These are phyloP conservation scores for Protonibea diacanthus DNA, from an alignment of 2,797 vertebrate species.

Conservation along the genomic window DNA sequence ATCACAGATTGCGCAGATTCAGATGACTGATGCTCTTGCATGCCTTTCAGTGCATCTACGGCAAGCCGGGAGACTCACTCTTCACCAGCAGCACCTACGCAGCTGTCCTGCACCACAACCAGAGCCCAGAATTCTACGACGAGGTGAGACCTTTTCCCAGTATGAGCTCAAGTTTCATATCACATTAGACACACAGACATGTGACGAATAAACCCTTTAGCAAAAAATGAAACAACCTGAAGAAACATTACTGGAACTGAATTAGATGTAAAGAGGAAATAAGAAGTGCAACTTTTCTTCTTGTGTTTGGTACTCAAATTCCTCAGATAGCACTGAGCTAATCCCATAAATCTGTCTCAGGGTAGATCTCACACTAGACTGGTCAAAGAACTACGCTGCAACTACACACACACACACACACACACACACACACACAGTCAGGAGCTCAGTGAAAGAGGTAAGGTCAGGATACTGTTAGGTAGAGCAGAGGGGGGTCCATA, in stretches of 20 bases:
- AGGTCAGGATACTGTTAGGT: conserved; percentile 6
- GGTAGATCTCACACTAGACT: conserved; percentile 37
- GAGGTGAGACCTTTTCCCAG: conserved; percentile 87
- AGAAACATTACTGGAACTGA: not conserved
- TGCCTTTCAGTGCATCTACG: conserved; percentile 93
- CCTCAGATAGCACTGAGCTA: conserved; percentile 43
- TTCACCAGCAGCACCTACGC: conserved; percentile 88
- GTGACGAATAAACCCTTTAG: not conserved
- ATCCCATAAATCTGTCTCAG: conserved; percentile 66
- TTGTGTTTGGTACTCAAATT: conserved; percentile 38
- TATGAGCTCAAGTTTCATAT: not conserved
- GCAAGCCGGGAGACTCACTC: conserved; percentile 91
- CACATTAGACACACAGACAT: not conserved
- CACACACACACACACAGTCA: conserved; percentile 6
- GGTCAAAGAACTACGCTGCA: conserved; percentile 10
- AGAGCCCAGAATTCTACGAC: conserved; percentile 97
- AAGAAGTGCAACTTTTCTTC: not conserved
- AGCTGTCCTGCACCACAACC: conserved; percentile 95
- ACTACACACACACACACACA: conserved; percentile 25
- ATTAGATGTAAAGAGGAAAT: not conserved
- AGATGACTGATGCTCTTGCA: conserved; percentile 11
- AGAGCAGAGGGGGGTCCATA: conserved; percentile 47
- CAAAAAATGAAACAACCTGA: not conserved
- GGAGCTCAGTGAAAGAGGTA: not conserved
- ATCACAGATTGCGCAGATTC: conserved; percentile 16